A percentile compares a stretch with the other conserved stretches of the same genome.
These are phyloP conservation scores for Rotaria socialis DNA, from an alignment of 2,888 invertebrate species.

Conservation along the genomic window DNA sequence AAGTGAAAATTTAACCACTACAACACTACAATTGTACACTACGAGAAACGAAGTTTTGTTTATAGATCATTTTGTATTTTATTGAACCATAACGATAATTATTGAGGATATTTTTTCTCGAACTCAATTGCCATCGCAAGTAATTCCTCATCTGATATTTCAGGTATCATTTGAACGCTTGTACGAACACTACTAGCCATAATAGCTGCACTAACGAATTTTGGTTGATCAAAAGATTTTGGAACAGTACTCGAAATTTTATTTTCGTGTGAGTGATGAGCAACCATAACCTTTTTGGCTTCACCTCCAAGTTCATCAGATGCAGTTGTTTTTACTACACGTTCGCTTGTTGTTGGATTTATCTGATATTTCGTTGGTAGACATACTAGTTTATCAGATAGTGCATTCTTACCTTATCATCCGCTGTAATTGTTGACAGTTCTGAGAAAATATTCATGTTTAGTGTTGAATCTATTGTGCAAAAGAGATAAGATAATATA, in stretches of 20 bases:
- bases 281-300: background rate
- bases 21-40: no score
- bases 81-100: no score
- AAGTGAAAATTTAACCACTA: no score
- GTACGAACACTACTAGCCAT: no score
- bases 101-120: no score
- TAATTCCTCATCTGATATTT: no score
- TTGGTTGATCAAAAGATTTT: no score
- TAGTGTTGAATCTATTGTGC: background rate
- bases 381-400: background rate
- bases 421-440: background rate
- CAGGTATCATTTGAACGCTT: no score
- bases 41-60: no score
- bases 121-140: no score
- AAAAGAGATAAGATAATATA: background rate
- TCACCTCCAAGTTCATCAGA: background rate
- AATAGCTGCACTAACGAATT: no score
- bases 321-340: background rate
- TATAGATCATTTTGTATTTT: no score
- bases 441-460: slow-evolving; percentile 5
- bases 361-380: background rate
- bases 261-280: background rate
- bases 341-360: background rate
- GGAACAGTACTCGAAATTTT: background rate
- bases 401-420: background rate